phyloP scores from a whole-genome alignment of 2,797 vertebrate species.

The Cheirogaleus major region DNA sequence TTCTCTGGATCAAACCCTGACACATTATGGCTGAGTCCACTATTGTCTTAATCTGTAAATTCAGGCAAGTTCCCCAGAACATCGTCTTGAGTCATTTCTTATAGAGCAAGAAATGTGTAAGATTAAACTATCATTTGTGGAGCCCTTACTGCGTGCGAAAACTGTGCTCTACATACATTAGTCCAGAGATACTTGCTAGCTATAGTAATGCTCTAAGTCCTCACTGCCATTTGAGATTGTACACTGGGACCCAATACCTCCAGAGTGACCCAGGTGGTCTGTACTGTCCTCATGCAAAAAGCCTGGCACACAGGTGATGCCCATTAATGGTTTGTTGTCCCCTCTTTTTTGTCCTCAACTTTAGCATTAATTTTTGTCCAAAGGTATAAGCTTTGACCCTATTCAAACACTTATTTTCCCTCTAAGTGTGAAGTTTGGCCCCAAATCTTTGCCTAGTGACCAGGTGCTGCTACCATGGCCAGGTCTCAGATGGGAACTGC shows the following conservation, averaged over 20 bases:
- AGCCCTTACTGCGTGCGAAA: not conserved
- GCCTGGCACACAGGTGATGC: not conserved
- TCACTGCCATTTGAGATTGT: not conserved
- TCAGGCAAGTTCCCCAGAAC: not conserved
- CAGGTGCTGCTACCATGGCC: not conserved
- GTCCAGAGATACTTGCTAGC: not conserved
- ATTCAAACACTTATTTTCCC: not conserved
- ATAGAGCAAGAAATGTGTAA: not conserved
- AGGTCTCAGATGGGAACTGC: not conserved
- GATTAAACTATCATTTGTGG: not conserved
- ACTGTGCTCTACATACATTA: not conserved
- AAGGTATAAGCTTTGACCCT: not conserved
- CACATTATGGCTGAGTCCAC: not conserved
- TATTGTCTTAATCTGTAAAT: not conserved
- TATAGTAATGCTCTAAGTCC: not conserved
- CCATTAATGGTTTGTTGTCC: not conserved
- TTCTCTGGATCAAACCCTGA: not conserved
- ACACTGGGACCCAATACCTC: not conserved
- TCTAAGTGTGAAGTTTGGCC: not conserved
- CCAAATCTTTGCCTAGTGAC: not conserved
- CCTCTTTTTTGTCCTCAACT: not conserved
- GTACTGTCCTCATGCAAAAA: not conserved
- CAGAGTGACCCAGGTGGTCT: not conserved
- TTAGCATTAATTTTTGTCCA: not conserved
- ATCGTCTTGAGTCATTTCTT: not conserved